These are phyloP conservation scores for Aethes cnicana DNA, from an alignment of 2,888 invertebrate genomes.

Conservation along the genomic window DNA sequence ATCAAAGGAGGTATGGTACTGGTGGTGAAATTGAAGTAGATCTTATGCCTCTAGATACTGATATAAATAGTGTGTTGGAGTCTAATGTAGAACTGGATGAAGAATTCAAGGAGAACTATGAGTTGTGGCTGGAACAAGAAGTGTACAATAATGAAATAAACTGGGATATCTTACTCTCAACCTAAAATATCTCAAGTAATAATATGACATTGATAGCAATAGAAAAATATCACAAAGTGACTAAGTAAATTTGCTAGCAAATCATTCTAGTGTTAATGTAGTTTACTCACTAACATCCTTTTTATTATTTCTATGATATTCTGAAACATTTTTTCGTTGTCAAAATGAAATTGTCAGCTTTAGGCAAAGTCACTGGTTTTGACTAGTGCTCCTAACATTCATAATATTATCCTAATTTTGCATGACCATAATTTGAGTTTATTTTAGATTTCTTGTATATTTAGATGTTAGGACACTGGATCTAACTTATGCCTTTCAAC, in stretches of 20 bases:
- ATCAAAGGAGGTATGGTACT: constrained; percentile 92
- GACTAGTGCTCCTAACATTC: not conserved
- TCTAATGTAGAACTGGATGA: constrained; percentile 91
- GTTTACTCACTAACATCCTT: too few species aligned
- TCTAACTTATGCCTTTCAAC: not conserved
- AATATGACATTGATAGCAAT: constrained; percentile 22
- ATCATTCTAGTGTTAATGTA: constrained; percentile 12
- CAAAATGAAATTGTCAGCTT: constrained; percentile 6
- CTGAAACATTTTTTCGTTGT: constrained; percentile 5
- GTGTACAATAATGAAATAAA: constrained; percentile 93
- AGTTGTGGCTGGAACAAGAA: constrained; percentile 97
- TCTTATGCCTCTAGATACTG: constrained; percentile 88
- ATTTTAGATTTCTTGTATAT: too few species aligned
- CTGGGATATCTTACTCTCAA: constrained; percentile 85
- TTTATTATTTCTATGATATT: too few species aligned
- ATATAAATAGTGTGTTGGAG: constrained; percentile 91
- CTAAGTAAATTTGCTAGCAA: constrained; percentile 17
- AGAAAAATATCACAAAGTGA: constrained; percentile 16
- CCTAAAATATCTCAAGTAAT: constrained; percentile 43
- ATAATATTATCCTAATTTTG: too few species aligned
- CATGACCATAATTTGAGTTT: too few species aligned
- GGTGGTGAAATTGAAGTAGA: constrained; percentile 81
- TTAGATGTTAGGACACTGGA: too few species aligned
- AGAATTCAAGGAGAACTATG: constrained; percentile 96
- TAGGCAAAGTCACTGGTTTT: constrained; percentile 10